A percentile compares a stretch with the other conserved stretches of the same genome.
These are phyloP conservation scores for Steinernema scapterisci DNA, from an alignment of 2,888 invertebrate genomes.

Conservation along the genomic window DNA sequence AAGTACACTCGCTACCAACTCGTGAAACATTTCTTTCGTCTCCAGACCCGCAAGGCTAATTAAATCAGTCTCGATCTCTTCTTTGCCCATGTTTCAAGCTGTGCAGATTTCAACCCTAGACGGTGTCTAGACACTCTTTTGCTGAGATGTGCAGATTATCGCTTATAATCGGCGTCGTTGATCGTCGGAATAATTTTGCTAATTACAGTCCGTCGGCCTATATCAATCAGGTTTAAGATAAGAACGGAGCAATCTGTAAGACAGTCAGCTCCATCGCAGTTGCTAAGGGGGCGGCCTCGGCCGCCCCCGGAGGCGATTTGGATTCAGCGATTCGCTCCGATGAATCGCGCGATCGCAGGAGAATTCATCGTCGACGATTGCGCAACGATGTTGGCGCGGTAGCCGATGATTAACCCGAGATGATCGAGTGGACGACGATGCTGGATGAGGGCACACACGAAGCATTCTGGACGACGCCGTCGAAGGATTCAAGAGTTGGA, in stretches of 20 bases:
- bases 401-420: no score
- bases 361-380: neutral
- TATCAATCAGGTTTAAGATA: constrained; percentile 9
- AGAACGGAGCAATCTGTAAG: neutral
- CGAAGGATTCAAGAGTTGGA: no score
- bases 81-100: no score
- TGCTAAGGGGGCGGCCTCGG: neutral
- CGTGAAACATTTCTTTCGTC: no score
- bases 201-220: neutral
- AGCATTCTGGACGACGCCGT: no score
- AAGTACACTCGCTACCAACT: no score
- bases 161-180: neutral
- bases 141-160: neutral
- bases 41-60: no score
- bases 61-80: no score
- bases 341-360: neutral
- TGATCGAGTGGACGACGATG: no score
- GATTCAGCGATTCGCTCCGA: neutral
- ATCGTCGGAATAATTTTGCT: neutral
- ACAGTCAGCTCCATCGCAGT: neutral
- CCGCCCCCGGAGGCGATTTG: neutral
- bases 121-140: no score
- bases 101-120: no score
- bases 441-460: no score
- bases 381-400: neutral